Conservation (phyloP, 2,797 vertebrate species). For the Allobates femoralis region DNA sequence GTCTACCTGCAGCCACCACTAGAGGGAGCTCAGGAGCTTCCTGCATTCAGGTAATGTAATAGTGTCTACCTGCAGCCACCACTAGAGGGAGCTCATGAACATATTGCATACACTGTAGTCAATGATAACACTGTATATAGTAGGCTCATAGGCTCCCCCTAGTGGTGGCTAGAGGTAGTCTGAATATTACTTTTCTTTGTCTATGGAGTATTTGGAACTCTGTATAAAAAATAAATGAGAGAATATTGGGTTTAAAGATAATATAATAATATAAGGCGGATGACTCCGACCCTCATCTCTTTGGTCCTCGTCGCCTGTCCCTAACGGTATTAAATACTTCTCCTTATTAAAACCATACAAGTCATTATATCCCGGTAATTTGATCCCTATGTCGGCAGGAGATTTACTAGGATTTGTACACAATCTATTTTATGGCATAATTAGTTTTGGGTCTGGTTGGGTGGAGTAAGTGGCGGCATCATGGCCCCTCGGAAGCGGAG, state of each 20-base stretch:
- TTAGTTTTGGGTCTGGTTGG: conserved; percentile 52
- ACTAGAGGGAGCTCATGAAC: too few relatives aligned
- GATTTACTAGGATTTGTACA: conserved; percentile 33
- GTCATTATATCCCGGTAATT: conserved; percentile 38
- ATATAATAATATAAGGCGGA: not conserved
- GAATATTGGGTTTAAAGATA: not conserved
- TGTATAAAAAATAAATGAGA: not conserved
- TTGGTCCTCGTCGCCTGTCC: not conserved
- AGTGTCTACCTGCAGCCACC: too few relatives aligned
- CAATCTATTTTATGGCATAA: conserved; percentile 51
- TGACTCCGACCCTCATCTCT: too few relatives aligned
- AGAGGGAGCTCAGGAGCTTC: too few relatives aligned
- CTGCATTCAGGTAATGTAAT: too few relatives aligned
- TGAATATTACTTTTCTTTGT: too few relatives aligned
- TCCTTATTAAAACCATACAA: conserved; percentile 39
- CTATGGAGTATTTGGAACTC: too few relatives aligned
- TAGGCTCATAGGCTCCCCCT: not conserved
- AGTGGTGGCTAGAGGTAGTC: not conserved
- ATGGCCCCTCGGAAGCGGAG: conserved; percentile 7
- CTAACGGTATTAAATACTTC: conserved; percentile 2
- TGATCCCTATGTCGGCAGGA: conserved; percentile 43
- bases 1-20: too few relatives aligned
- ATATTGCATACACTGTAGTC: too few relatives aligned
- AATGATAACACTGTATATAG: not conserved
- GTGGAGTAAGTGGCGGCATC: conserved; percentile 25